phyloP scores from a whole-genome alignment of 2,113 vertebrate species.

The Crotalus helleri region DNA sequence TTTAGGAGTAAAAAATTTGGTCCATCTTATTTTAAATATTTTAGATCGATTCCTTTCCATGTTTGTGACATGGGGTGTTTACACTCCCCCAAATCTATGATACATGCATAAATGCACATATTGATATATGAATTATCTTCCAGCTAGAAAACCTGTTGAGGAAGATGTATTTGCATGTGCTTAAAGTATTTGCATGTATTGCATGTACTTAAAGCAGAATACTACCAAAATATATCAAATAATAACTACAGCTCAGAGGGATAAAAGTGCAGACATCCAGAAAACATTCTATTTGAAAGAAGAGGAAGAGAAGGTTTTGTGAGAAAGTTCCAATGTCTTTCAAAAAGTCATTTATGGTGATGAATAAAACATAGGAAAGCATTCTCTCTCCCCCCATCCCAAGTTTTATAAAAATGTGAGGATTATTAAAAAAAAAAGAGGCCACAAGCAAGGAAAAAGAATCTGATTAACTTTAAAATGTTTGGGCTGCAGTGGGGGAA shows the following conservation, averaged over 20 bases:
- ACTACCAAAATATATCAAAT: rapidly evolving
- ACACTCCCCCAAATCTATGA: neutral
- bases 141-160: rapidly evolving
- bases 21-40: neutral
- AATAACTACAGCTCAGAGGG: neutral
- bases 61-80: neutral
- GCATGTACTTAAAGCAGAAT: neutral
- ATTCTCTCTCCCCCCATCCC: neutral
- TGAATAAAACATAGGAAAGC: neutral
- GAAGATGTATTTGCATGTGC: neutral
- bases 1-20: neutral
- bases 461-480: neutral
- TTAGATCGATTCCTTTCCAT: neutral
- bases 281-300: neutral
- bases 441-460: neutral
- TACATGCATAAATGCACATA: neutral
- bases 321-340: neutral
- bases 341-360: rapidly evolving
- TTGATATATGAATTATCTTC: neutral
- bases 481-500: neutral
- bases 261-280: neutral
- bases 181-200: neutral
- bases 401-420: neutral
- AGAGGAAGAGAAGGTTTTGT: slow-evolving; percentile 13
- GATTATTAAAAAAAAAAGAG: neutral